phyloP scores from a whole-genome alignment of 2,113 vertebrate species.

The Bostrychus sinensis region DNA sequence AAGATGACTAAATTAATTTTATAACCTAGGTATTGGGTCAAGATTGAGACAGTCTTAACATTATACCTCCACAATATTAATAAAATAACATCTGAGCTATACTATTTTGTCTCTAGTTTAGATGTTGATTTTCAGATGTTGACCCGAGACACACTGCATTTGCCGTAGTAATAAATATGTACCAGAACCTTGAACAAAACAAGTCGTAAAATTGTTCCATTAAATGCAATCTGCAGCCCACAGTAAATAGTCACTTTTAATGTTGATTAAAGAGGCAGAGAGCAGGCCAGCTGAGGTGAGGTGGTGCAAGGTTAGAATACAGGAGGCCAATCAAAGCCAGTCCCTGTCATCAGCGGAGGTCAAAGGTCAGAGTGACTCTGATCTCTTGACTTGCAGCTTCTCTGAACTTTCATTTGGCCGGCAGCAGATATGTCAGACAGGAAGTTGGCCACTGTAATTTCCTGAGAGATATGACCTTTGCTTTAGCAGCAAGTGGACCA shows the following conservation, averaged over 20 bases:
- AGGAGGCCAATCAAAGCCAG: constrained; percentile 46
- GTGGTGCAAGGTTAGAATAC: constrained; percentile 19
- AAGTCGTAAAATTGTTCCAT: constrained; percentile 12
- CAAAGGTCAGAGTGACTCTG: constrained; percentile 31
- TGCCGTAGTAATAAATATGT: constrained; percentile 1
- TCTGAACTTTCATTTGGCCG: constrained; percentile 23
- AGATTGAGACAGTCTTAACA: too few relatives aligned
- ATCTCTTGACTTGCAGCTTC: constrained; percentile 32
- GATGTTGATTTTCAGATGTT: too few relatives aligned
- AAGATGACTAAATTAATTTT: too few relatives aligned
- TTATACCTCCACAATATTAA: too few relatives aligned
- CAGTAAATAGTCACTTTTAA: not conserved
- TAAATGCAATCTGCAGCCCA: constrained; percentile 10
- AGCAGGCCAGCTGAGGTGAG: constrained; percentile 4
- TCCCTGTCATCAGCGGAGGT: constrained; percentile 38
- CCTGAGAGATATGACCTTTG: constrained; percentile 63
- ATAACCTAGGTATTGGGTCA: too few relatives aligned
- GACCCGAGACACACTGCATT: not conserved
- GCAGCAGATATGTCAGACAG: constrained; percentile 40
- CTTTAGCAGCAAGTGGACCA: constrained; percentile 20
- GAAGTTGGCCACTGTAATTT: constrained; percentile 67
- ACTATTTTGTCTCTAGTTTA: too few relatives aligned
- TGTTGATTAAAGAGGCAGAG: constrained; percentile 5
- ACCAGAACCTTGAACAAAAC: constrained; percentile 21
- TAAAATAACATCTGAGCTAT: too few relatives aligned